Base-by-base conservation (phyloP, 1,140 invertebrate species). In the Yoshiicerus persimilis region DNA sequence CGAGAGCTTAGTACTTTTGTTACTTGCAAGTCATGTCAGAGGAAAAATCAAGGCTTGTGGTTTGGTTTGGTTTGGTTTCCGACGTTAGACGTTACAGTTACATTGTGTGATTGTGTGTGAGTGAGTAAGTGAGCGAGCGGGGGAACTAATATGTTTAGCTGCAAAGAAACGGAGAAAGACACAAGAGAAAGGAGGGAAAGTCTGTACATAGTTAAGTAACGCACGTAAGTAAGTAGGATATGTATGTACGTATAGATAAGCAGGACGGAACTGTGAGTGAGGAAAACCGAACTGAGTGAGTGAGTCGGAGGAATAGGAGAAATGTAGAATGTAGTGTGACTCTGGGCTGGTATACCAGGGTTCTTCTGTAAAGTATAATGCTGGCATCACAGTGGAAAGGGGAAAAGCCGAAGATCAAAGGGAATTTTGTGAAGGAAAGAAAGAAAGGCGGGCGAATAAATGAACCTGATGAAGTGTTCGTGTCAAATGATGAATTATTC, bases 401-500 rank as follows among this genome's bases (percentile, higher is more conserved):
- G 47, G 83, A 84, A 84, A 41, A 84, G 83, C 83, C 41, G 47
- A 84, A 84, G 83, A 84, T 84, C 83, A 84, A 84, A 84, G 47
- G 39, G 75, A 80, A 80, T 62, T 84, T 84, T 84, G 39, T 84
- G 38, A 56, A 41, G 23, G 83, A 47, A 84, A 84, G 83, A 84
- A 84, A 84, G 83, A 84, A 84, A 84, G 83, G 83, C 38, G 23
- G 83, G 38, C 38, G 83, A 84, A 41, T 47, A 47, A 84, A 84
- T 84, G 83, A 84, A 84, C 83, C 83, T 84, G 83, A 84, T 84
- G 38, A 84, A 84, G 83, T 84, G 83, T 84, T 84, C 83, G 83
- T 84, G 83, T 84, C 83, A 84, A 84, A 84, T 84, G 83, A 84
- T 84, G 83, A 84, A 84, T 84, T 84, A 84, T 84, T 84, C 83